phyloP scores from a whole-genome alignment of 2,113 vertebrate genomes.

The Lycaon pictus region DNA sequence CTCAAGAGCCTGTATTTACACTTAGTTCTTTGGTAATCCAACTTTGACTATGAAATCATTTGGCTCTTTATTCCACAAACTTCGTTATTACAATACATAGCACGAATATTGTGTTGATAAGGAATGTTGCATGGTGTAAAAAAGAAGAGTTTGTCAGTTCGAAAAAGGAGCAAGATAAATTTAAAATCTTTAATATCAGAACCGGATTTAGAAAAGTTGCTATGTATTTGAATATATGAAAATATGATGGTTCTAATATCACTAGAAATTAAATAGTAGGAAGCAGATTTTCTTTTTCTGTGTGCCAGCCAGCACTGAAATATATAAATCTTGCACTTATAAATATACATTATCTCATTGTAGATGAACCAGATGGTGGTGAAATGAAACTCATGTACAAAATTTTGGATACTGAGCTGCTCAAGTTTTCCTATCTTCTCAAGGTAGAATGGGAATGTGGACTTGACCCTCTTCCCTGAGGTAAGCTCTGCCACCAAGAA shows the following conservation, averaged over 20 bases:
- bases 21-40: slow-evolving; percentile 47
- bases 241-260: slow-evolving; percentile 80
- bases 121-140: neutral
- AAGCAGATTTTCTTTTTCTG: slow-evolving; percentile 81
- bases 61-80: slow-evolving; percentile 36
- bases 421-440: slow-evolving; percentile 34
- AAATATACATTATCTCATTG: slow-evolving; percentile 85
- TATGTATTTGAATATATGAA: slow-evolving; percentile 70
- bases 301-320: slow-evolving; percentile 82
- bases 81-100: slow-evolving; percentile 21
- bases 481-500: neutral
- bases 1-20: neutral
- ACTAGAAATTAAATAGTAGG: slow-evolving; percentile 81
- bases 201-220: slow-evolving; percentile 59
- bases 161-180: slow-evolving; percentile 62
- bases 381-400: slow-evolving; percentile 70
- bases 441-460: slow-evolving; percentile 47
- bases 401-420: slow-evolving; percentile 68
- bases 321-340: slow-evolving; percentile 84
- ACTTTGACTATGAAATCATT: slow-evolving; percentile 29
- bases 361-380: slow-evolving; percentile 81
- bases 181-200: slow-evolving; percentile 70
- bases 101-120: neutral
- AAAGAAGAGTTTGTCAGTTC: slow-evolving; percentile 33
- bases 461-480: neutral